Base-by-base conservation (phyloP, 2,113 vertebrate genomes). In the Seriola rivoliana region DNA sequence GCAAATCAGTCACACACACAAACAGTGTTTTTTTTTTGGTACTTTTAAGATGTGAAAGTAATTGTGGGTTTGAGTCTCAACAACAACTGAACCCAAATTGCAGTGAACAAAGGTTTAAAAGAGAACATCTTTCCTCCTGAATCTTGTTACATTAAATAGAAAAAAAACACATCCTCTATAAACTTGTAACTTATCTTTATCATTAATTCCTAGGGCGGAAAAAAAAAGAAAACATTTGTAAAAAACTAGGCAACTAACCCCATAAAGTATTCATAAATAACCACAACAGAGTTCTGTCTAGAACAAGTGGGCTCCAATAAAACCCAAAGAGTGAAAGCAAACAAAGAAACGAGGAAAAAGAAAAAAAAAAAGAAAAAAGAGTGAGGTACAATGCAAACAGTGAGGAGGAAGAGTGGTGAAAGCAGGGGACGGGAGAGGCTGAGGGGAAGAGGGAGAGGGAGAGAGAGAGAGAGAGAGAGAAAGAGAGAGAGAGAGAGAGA, bases 241-340 rank as follows among this genome's bases (percentile, higher is more conserved):
- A 70, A 84, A 71, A 68, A n/a, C 46, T 19, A 50, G 12, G 68
- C 44, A 84, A 73, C 50, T 55, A 79, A 71, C 25, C 59, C 67
- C 66, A 71, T 82, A 84, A 87, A 81, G 60, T 36, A 67, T 78
- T 82, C 71, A 85, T 73, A 84, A 88, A 90, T 80, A 87, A 74
- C 82, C 85, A 85, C 71, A 84, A 75, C 70, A 72, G 46, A 81
- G 66, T 73, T 38, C 67, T 55, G 83, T 82, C 77, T 75, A 21
- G 62, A 80, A 46, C 57, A 68, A 83, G 85, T 66, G 76, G 70
- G 69, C 79, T 63, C 50, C 25, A 75, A 85, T 80, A 82, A 85
- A 87, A 80, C 25, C 52, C 4, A 40, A 67, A 50, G 75, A 73
- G 67, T 46, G 48, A 80, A 84, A 84, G 59, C 75, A 82, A 88